Percentiles rank a stretch among this genome's conserved stretches.
These are phyloP conservation scores for Fissipunctia ypsillon DNA, from an alignment of 2,888 invertebrate species.

Conservation along the genomic window DNA sequence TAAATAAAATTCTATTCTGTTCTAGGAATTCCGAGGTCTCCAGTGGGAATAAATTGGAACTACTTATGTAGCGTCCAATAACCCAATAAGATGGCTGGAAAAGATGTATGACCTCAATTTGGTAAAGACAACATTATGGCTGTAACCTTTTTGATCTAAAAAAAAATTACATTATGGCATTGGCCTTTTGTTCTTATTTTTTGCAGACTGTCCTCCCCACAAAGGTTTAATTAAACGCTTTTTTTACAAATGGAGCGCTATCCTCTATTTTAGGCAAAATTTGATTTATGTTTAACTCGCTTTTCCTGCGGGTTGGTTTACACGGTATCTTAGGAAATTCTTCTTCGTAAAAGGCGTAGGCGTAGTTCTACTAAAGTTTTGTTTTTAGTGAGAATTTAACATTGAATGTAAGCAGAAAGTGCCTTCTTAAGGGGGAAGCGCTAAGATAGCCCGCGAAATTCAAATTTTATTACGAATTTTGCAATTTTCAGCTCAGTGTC, in stretches of 20 bases:
- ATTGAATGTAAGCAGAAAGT: background rate
- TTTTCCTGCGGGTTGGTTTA: constrained; percentile 28
- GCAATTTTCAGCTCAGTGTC: no score
- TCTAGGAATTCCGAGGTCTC: background rate
- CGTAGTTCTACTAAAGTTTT: background rate
- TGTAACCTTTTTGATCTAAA: background rate
- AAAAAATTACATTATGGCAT: background rate
- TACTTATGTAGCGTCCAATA: background rate
- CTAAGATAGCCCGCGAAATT: no score
- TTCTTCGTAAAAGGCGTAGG: background rate
- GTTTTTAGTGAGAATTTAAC: background rate
- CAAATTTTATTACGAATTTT: no score
- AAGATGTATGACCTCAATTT: background rate
- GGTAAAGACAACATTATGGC: no score
- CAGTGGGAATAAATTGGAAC: background rate
- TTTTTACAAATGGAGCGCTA: constrained; percentile 52
- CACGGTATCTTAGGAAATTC: background rate
- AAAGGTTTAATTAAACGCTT: constrained; percentile 63
- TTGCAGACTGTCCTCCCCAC: constrained; percentile 1
- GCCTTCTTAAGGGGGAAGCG: no score
- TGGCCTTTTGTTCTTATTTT: constrained; percentile 8
- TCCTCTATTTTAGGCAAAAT: constrained; percentile 48
- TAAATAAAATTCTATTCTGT: no score
- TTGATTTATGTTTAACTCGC: constrained; percentile 41
- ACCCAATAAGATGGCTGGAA: background rate